Evolutionary conservation across 2,888 invertebrate species (phyloP), one percentile per base, ranked within the genome.

Genomic region (Ichneumoninae sp.): DNA sequence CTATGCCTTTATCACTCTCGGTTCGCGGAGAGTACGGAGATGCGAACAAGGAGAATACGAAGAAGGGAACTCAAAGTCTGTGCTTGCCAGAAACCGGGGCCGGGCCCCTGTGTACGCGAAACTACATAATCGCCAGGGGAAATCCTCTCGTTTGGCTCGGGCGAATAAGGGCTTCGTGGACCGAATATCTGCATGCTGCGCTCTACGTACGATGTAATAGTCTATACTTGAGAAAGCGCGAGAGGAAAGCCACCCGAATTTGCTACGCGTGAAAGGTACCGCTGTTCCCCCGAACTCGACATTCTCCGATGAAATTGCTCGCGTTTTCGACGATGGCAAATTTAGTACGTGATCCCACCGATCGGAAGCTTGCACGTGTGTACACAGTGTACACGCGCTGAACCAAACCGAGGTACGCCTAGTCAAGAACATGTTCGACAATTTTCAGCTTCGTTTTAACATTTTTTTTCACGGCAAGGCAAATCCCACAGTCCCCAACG

Each of bases 91-190:
- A 65, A 74, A 69, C 72, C 74, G 33, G 80, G 65, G 3, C 80
- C 44, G 36, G 26, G 33, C 52, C 65, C 40, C 40, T 77, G 72
- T 74, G 62, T 70, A 74, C 77, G 74, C 76, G 77, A 33, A 77
- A 81, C 84, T 78, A 84, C 76, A 47, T 84, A 84, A 84, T 84
- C 76, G 80, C 72, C 69, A 47, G 47, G 80, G 77, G 83, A 79
- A 83, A 83, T 83, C 66, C 80, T 60, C 72, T 77, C 77, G 69
- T 77, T 47, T 50, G 72, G 68, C 52, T 54, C 62, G 69, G 57
- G 40, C 22, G 80, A 74, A 74, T 74, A 81, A 74, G 80, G 80
- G 72, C 68, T 57, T 68, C 71, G 47, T 16, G 76, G 44, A 30
- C 22, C 36, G 62, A 33, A 62, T 71, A 50, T 71, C 40, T n/a